Base-by-base conservation (phyloP, 2,797 vertebrate species). In the Sebastes kiyomatsui region DNA sequence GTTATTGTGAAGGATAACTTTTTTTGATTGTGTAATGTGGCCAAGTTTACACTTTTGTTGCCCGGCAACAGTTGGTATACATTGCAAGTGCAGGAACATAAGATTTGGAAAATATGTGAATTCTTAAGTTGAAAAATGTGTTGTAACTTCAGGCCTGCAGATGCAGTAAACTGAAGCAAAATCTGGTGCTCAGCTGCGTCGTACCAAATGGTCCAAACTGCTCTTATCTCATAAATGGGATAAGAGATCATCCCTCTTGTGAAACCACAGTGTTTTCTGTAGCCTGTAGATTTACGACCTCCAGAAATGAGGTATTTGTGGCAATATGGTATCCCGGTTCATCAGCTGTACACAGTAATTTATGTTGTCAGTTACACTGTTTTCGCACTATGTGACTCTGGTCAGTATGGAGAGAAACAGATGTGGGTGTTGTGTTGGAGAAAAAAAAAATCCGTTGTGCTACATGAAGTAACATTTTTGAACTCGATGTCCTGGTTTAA, bases 301-400 rank as follows among this genome's bases (percentile, higher is more conserved):
- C 33, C 49, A 88, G 67, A 88, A 81, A 88, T 85, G 71, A 84
- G 77, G 81, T 87, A 42, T 87, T 80, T 82, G 66, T 83, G 81
- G 80, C 56, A 38, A 6, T 20, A 18, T 46, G 16, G 42, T 2
- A 30, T 72, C 28, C 76, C 79, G 72, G 67, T 84, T 90, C 65
- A 78, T 88, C 90, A 90, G 84, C 91, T 92, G 86, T 72, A 59
- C 3, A 55, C 83, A 59, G 77, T 88, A 49, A 81, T 75, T 90
- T 56, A 82, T 56, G 46, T 35, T 85, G 85, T 75, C 77, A 80
- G 67, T 59, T 69, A 69, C 65, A 71, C 49, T 28, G 52, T 82
- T 84, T 86, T 81, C 68, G 56, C 74, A 72, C 69, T 30, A 1
- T 76, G 66, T 1, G 70, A 72, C 69, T 82, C 12, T 67, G 69